Evolutionary conservation across 1,140 invertebrate species (phyloP), one percentile per base, ranked within the genome.

Genomic region (Galleria mellonella): DNA sequence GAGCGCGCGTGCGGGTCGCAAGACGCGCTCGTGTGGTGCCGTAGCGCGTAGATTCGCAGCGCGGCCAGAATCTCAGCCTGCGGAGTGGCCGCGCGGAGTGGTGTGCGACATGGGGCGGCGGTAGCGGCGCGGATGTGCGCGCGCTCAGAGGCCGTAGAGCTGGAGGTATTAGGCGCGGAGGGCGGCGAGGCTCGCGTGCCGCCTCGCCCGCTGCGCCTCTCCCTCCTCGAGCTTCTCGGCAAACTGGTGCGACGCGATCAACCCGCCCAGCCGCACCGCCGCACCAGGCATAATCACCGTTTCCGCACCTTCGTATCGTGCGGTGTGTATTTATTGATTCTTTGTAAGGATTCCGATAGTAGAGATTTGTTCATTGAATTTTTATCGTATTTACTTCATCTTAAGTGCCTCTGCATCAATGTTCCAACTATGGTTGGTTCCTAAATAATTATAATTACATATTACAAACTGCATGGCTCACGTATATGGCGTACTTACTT

Each of bases 171-270:
- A 61, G 79, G 75, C 66, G 72, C 71, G 51, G 79, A 81, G 50
- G 70, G 68, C 54, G 58, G 61, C 61, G 74, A 71, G 61, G 48
- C 65, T 31, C 71, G 72, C 41, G 51, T 55, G 53, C 75, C 74
- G 54, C 71, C 71, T 67, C 75, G 72, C 62, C 72, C 74, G 41
- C 67, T 87, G 66, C 84, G 90, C 42, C 88, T 90, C 55, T 90
- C 89, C 13, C 85, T 92, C 59, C 86, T 92, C 35, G 90, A 89
- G 51, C 89, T 92, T 42, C 87, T 92, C 47, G 91, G 90, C 49
- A 92, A 92, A 71, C 71, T 92, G 65, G 90, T 91, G 50, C 89
- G 70, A 63, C 87, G 59, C 71, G 87, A 62, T 70, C 87, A 54
- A 69, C 82, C 62, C 75, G 81, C 51, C 43, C 69, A 67, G 61